Evolutionary conservation across 2,888 invertebrate genomes (phyloP).

Genomic region (Rotaria sp.): DNA sequence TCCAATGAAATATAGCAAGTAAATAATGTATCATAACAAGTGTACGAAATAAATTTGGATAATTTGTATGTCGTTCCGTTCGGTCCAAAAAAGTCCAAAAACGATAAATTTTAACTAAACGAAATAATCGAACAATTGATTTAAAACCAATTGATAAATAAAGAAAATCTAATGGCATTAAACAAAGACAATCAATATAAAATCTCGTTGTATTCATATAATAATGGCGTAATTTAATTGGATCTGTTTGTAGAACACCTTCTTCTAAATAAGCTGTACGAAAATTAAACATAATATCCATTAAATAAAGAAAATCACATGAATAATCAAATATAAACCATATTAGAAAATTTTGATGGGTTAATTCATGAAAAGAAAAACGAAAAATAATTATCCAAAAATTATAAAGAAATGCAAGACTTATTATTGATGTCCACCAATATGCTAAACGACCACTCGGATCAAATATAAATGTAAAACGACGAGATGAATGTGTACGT

Average conservation of each 20-base stretch:
- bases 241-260: slow-evolving; percentile 91
- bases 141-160: slow-evolving; percentile 89
- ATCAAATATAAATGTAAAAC: slow-evolving; percentile 83
- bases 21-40: slow-evolving; percentile 68
- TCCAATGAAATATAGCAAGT: slow-evolving; percentile 97
- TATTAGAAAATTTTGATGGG: slow-evolving; percentile 71
- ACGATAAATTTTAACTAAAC: slow-evolving; percentile 89
- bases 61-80: slow-evolving; percentile 94
- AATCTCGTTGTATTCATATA: slow-evolving; percentile 96
- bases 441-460: slow-evolving; percentile 77
- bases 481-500: slow-evolving; percentile 41
- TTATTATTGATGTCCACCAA: slow-evolving; percentile 50
- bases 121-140: slow-evolving; percentile 86
- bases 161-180: slow-evolving; percentile 91
- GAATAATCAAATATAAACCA: slow-evolving; percentile 96
- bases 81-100: slow-evolving; percentile 98
- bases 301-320: slow-evolving; percentile 86
- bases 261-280: slow-evolving; percentile 93
- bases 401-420: slow-evolving; percentile 42
- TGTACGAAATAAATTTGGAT: slow-evolving; percentile 76
- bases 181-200: slow-evolving; percentile 95
- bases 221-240: slow-evolving; percentile 81
- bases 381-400: slow-evolving; percentile 74
- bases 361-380: slow-evolving; percentile 95
- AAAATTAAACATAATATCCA: slow-evolving; percentile 93